Base-by-base conservation (phyloP, 1,140 invertebrate species). In the Oncopeltus fasciatus region DNA sequence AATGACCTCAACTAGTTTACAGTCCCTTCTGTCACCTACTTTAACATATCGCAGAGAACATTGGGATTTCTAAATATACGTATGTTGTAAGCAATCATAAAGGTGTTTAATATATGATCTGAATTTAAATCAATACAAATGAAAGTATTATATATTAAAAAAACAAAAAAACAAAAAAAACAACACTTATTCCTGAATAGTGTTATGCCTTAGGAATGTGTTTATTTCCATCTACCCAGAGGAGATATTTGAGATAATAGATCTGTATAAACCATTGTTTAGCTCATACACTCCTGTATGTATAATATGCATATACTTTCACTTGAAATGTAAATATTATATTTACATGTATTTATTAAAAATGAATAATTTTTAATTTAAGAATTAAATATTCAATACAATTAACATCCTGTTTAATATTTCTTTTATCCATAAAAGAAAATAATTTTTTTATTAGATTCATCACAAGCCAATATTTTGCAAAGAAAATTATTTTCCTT, bases 1-100 rank as follows among this genome's bases (percentile, higher is more conserved):
- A 72, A 69, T 68, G 62, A 70, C 71, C 18, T 78, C 76, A 66
- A 78, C 78, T 64, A 78, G 78, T 65, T 72, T 82, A 66, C 76
- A 77, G 70, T 81, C 80, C 53, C 74, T 82, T 31, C 74, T 82
- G 58, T 82, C 80, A 20, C 80, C 80, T 29, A 78, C 76, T 44
- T 71, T 81, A 62, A 77, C 62, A 20, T 65, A 61, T 56, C 66
- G 64, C 12, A 65, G 53, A 49, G 59, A 61, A 8, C 47, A 65
- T 44, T 61, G 59, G 60, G 59, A 65, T 57, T 53, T 65, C 18
- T 65, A 60, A 59, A 20, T 38, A 38, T 38, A 38, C 14, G 31
- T 38, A 8, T 38, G 5, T 5, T 38, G n/a, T 38, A 38, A 38
- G 14, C 14, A 14, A 38, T 38, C 31, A 38, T 5, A 14, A 38